A percentile compares a stretch with the other conserved stretches of the same genome.
Conservation (phyloP, 2,888 invertebrate species). For the Ectemnius continuus region DNA sequence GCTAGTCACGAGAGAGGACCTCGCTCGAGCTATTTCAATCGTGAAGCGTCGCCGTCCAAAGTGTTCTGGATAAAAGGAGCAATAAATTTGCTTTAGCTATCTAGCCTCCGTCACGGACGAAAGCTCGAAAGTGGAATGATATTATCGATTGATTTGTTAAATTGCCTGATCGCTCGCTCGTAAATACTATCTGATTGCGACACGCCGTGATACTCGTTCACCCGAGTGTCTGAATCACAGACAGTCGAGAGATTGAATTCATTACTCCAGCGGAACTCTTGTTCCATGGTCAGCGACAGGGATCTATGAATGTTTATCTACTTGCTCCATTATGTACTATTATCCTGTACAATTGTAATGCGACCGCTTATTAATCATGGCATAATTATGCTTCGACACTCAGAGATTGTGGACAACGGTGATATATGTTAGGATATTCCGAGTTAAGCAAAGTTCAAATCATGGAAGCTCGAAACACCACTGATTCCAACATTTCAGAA, state of each 20-base stretch:
- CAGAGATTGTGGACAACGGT: background rate
- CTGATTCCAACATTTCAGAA: too few species aligned
- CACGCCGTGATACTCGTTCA: background rate
- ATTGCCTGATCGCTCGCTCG: slow-evolving; percentile 6
- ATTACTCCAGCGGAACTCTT: background rate
- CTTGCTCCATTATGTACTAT: too few species aligned
- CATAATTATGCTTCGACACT: too few species aligned
- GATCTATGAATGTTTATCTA: slow-evolving; percentile 4
- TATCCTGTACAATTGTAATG: too few species aligned
- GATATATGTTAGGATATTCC: too few species aligned
- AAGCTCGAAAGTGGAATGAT: slow-evolving; percentile 6
- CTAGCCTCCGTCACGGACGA: background rate
- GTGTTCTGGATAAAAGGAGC: slow-evolving; percentile 6
- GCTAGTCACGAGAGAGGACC: slow-evolving; percentile 36
- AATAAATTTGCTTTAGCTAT: slow-evolving; percentile 20
- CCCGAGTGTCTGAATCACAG: background rate
- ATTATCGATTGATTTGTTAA: background rate
- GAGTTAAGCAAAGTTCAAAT: too few species aligned
- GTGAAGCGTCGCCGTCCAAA: slow-evolving; percentile 2
- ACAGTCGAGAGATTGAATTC: background rate
- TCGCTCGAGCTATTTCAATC: slow-evolving; percentile 27
- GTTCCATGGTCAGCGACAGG: background rate
- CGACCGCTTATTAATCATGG: too few species aligned
- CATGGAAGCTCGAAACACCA: too few species aligned
- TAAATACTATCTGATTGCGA: slow-evolving; percentile 6